Base-by-base conservation (phyloP, 2,888 invertebrate genomes). In the Polymixis flavicincta region DNA sequence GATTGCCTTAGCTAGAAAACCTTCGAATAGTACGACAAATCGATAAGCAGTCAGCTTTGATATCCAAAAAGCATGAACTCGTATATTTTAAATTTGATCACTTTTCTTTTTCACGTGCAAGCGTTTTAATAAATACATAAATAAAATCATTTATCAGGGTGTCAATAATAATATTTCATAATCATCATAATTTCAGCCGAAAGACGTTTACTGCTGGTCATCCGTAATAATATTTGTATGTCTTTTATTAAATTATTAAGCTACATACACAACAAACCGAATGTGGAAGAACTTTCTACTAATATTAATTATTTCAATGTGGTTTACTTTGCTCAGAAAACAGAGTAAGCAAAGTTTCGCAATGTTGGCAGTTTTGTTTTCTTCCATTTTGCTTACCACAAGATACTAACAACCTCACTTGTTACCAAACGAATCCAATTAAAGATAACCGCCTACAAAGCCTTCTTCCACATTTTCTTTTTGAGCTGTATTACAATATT, bases 391-490 rank as follows among this genome's bases (percentile, higher is more conserved):
- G 37, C 37, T 60, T 50, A 61, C 80, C 60, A 50, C 50, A 22
- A 60, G n/a, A 60, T 81, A 59, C 45, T 48, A 60, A 74, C 37
- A 60, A 48, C 76, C 57, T 42, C 82, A 55, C 45, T 45, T 45
- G 64, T 64, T 59, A 28, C 32, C 59, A 74, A 80, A 80, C 52
- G 57, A 80, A 64, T 25, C 81, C 48, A 77, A 77, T 74, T 64
- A 65, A 37, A 17, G 57, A 50, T 37, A 55, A 80, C 52, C n/a
- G 63, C 52, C 63, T 52, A 32, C 63, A 8, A 32, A 61, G 59
- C 19, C 13, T 25, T 74, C 37, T 1, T 11, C n/a, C 11, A 28
- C 14, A 64, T 17, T 59, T 65, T 74, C 37, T 65, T 42, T 42
- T 37, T 37, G 17, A 60, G 25, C 25, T 63, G 14, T 14, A 32